Base-by-base conservation (phyloP, 2,888 invertebrate genomes). In the Pandemis corylana region DNA sequence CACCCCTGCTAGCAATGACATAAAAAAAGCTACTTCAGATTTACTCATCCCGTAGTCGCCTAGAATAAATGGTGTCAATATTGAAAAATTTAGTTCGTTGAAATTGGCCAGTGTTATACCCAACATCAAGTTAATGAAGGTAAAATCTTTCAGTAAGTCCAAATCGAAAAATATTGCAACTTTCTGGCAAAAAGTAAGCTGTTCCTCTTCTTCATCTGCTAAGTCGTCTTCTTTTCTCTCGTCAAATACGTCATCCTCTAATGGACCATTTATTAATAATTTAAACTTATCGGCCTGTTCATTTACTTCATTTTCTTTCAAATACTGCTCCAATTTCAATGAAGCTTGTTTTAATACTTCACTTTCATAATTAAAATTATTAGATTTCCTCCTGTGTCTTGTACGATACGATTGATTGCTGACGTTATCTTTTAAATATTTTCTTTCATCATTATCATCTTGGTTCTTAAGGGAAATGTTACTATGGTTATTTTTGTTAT, bases 1-100 rank as follows among this genome's bases (percentile, higher is more conserved):
- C 59, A 96, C 92, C 42, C 95, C 95, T 5, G 95, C 97, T 76
- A 97, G 90, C 61, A 96, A 87, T 0, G 97, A 97, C 96, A 97
- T 96, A 69, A 96, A 96, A 13, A 95, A 88, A 0, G 97, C 97
- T 0, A 96, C 96, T 87, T 97, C 92, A 5, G 92, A 81, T 80
- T 95, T 95, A 0, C 89, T 89, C 80, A 96, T 95, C 0, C 96
- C 95, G 81, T 96, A 96, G 81, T 97, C 97, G 20, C 94, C 95
- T n/a, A 97, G 89, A 79, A 97, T 96, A 78, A 97, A 96, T 0
- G 97, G 97, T 0, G 96, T 97, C 67, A 97, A 83, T 67, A 97
- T 95, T 2, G 97, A 96, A 84, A 97, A 97, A 85, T 97, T 97
- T 7, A 97, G 81, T 86, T 97, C 97, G 5, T 95, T 96, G 81